Evolutionary conservation across 2,113 vertebrate genomes (phyloP), one percentile per base, ranked within the genome.

Genomic region (Thamnaconus septentrionalis): DNA sequence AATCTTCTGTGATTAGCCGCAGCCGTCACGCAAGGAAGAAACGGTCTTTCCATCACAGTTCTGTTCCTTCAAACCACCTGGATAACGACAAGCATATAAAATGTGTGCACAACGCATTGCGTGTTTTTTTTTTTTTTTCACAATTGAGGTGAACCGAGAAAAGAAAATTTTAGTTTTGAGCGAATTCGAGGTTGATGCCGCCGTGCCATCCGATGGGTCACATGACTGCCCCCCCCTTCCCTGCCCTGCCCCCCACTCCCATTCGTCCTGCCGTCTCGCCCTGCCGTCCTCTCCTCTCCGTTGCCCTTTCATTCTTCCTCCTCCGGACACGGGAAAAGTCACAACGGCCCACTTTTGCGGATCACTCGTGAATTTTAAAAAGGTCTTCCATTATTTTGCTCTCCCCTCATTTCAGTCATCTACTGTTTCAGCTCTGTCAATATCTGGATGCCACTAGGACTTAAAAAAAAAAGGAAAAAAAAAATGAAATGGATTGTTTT

Each of bases 291-390:
- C 41, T 64, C 44, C 74, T 80, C 78, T 54, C 56, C 7, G 49
- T 43, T 89, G 84, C 86, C 82, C 88, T 90, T 92, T 91, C 71
- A 67, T 56, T 67, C 18, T 31, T 53, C 58, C 71, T 85, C 84
- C 81, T 83, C 49, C 84, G 85, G 86, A 89, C 72, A 72, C 78
- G 4, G 67, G 71, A 73, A 70, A 77, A 82, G 81, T 76, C 77
- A 76, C 44, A 61, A 76, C 65, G 76, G 76, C 81, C 73, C 59
- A 59, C 43, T 75, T 75, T 71, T 39, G 4, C 18, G 79, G 83
- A 88, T 86, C 86, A 77, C 74, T 74, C 76, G 45, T 56, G 76
- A 81, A 92, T 92, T 86, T 89, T 91, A 85, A 92, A 92, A 91
- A 90, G 89, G 89, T 91, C 88, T 89, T 11, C 9, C 64, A 56